Conservation (phyloP, 2,113 vertebrate species). For the Phyllostomus discolor region DNA sequence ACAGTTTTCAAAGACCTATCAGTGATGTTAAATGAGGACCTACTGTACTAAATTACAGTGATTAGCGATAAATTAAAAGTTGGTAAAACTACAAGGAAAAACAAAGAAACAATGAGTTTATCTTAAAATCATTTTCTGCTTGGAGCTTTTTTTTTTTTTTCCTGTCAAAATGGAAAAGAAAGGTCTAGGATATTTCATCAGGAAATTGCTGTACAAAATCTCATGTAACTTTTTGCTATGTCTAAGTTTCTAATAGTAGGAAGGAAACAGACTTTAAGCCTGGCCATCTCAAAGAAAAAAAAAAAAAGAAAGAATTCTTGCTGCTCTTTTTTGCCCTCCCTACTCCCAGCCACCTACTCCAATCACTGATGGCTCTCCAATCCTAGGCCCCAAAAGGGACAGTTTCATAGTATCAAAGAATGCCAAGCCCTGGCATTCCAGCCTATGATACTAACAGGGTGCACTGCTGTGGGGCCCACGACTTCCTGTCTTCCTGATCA, state of each 20-base stretch:
- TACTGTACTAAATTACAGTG: too few species aligned
- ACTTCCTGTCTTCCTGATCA: neutral
- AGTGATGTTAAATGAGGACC: too few species aligned
- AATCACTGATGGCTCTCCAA: neutral
- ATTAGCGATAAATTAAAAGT: too few species aligned
- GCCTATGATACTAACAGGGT: neutral
- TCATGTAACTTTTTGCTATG: neutral
- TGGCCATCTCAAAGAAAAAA: neutral
- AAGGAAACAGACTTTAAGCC: neutral
- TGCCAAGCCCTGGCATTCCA: neutral
- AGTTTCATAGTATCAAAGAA: too few species aligned
- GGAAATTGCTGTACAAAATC: neutral
- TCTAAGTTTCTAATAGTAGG: neutral
- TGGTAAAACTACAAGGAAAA: too few species aligned
- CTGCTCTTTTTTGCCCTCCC: neutral
- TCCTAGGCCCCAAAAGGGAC: neutral
- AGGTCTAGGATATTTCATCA: neutral
- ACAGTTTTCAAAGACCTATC: too few species aligned
- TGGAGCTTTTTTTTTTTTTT: neutral
- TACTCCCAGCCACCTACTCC: too few species aligned
- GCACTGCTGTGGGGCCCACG: neutral
- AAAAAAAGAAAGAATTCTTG: neutral
- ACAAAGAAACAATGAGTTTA: neutral
- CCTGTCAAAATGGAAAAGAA: neutral
- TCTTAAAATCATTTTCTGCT: neutral